Conservation (phyloP, 1,140 invertebrate species). For the Panulirus ornatus region DNA sequence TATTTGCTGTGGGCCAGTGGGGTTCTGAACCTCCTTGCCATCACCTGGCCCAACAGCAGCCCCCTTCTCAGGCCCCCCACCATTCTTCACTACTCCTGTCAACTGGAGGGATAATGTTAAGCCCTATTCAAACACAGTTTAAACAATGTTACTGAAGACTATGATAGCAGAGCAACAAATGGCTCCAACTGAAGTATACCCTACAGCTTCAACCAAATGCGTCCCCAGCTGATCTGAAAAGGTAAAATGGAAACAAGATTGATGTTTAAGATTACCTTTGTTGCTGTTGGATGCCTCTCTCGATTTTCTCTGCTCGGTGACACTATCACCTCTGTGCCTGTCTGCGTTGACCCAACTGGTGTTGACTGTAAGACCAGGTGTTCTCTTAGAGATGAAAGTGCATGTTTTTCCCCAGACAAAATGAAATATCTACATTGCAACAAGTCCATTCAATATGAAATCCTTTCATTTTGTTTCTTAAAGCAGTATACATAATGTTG, state of each 20-base stretch:
- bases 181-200: background rate
- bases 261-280: slow-evolving; percentile 58
- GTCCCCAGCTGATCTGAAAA: slow-evolving; percentile 4
- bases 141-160: background rate
- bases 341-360: slow-evolving; percentile 91
- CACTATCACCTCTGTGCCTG: slow-evolving; percentile 91
- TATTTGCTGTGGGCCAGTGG: slow-evolving; percentile 34
- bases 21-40: slow-evolving; percentile 8
- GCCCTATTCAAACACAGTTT: slow-evolving; percentile 24
- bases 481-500: too few relatives aligned
- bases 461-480: too few relatives aligned
- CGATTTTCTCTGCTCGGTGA: slow-evolving; percentile 83
- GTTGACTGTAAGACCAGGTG: slow-evolving; percentile 85
- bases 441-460: too few relatives aligned
- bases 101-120: slow-evolving; percentile 77
- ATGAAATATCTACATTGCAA: too few relatives aligned
- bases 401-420: background rate
- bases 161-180: background rate
- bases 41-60: slow-evolving; percentile 22
- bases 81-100: slow-evolving; percentile 81
- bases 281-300: slow-evolving; percentile 74
- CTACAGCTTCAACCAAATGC: background rate
- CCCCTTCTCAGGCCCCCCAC: slow-evolving; percentile 77
- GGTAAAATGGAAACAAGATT: background rate
- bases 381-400: background rate